Evolutionary conservation across 2,113 vertebrate genomes (phyloP), one percentile per base, ranked within the genome.

Genomic region (Ciconia boyciana): DNA sequence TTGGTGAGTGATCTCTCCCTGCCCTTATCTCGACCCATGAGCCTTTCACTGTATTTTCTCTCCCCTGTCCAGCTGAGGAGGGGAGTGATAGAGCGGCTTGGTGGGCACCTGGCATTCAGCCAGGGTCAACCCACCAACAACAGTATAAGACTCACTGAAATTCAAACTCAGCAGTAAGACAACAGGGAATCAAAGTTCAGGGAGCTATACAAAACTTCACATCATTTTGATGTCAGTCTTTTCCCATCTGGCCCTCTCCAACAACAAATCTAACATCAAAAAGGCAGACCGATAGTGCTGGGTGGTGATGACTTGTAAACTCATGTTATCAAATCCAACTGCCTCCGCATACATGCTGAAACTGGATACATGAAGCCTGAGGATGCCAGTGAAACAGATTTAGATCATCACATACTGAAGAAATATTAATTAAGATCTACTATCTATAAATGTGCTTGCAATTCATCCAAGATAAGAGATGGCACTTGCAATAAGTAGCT

Each of bases 371-470:
- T 1, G 11, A 62, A 87, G 91, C 80, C 80, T 19, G 10, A 76
- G n/a, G 83, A 94, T 87, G 94, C 78, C 89, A 89, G 58, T 43
- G 60, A 89, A 96, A 94, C 94, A 94, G 62, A 96, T 95, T 96
- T 91, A 96, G 96, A 88, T 83, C 86, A 83, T 90, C 51, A 16
- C 43, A 57, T 76, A 83, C 75, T 80, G 46, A 92, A 94, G 77
- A 94, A 87, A 94, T 87, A 82, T 71, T 80, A 84, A 91, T 94
- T 90, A 96, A 96, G 91, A 94, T 92, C 72, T 68, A 44, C 58
- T 75, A 66, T 87, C 66, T 95, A 96, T 95, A 90, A 97, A 95
- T 95, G 85, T 18, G 26, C 39, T 82, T 90, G 90, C 57, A 81
- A 61, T 75, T 90, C 79, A 75, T 61, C 81, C 65, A 88, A 77